Evolutionary conservation across 2,797 vertebrate species (phyloP), one percentile per base, ranked within the genome.

Genomic region (Catamblyrhynchus diadema): DNA sequence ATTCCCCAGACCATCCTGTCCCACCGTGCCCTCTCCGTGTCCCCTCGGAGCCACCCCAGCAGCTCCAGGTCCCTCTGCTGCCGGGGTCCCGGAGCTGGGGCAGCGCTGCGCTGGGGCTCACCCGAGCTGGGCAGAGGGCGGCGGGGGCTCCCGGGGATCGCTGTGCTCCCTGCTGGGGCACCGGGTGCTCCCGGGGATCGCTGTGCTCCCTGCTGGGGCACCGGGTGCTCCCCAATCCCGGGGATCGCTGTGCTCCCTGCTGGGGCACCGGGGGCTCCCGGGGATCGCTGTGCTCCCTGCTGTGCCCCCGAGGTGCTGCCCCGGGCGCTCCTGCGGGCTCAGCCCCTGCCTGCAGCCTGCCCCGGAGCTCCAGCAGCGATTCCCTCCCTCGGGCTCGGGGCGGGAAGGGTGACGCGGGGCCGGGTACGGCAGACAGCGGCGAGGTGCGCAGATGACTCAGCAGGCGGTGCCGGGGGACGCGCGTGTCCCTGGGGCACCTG

Each of bases 111-210:
- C 19, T 2, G 17, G 47, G 41, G 33, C 73, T 16, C 65, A 12
- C 9, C 51, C 4, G 48, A 62, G 41, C 6, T 1, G 56, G 59
- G 50, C 59, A n/a, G 27, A 13, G 62, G 32, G 33, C 16, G 1
- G 1, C 27, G 7, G 2, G 3, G 41, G 41, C 16, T 42, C 42
- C 9, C 42, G 19, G 42, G 42, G 42, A 21, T 21, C 42, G 9
- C 42, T 44, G 44, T 21, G 20, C 20, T 21, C 42, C 45, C 14
- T 48, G 48, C 27, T 8, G 50, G 61, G 30, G n/a, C 14, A 1
- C 2, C 25, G 6, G 1, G 3, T 5, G 41, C 28, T 23, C 9
- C n/a, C 35, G 35, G 35, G 23, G 23, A 25, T 25, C 2, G 14
- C 45, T 42, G 42, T 44, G 42, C 16, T 42, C 41, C 44, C 44